Percentiles rank a stretch among this genome's conserved stretches.
These are phyloP conservation scores for Felis chaus DNA, from an alignment of 2,113 vertebrate species.

Conservation along the genomic window DNA sequence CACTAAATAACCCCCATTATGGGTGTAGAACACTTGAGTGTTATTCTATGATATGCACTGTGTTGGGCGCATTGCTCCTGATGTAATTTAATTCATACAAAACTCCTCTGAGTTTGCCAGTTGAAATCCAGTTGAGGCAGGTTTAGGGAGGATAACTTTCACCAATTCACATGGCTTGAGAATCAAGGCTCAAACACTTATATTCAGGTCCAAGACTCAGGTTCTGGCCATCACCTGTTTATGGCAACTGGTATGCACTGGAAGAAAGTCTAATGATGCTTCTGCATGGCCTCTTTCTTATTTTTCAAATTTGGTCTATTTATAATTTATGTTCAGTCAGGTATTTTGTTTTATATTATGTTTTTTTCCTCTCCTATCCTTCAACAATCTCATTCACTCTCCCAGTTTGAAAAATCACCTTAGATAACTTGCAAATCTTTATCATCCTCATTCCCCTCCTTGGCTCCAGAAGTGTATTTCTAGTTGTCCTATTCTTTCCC, in stretches of 20 bases:
- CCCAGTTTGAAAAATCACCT: background rate
- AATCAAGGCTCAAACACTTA: background rate
- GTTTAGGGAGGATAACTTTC: background rate
- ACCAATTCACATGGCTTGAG: background rate
- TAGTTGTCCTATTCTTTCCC: background rate
- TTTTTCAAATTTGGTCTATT: background rate
- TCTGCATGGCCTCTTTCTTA: background rate
- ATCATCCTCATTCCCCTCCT: background rate
- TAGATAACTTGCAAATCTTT: background rate
- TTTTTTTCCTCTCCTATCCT: background rate
- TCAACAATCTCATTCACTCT: background rate
- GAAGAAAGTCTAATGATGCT: background rate
- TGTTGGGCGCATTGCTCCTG: background rate
- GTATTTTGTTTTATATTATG: background rate
- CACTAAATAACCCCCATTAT: background rate
- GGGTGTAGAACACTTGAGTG: background rate
- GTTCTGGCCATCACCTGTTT: background rate
- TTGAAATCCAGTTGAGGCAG: background rate
- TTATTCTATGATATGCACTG: background rate
- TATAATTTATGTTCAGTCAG: background rate
- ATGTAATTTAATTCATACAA: background rate
- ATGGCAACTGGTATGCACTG: background rate
- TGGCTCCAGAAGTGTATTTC: background rate
- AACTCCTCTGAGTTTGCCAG: background rate
- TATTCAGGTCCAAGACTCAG: background rate